A percentile compares a stretch with the other conserved stretches of the same genome.
Evolutionary conservation across 2,797 vertebrate genomes (phyloP).

Genomic region (Myotis myotis): DNA sequence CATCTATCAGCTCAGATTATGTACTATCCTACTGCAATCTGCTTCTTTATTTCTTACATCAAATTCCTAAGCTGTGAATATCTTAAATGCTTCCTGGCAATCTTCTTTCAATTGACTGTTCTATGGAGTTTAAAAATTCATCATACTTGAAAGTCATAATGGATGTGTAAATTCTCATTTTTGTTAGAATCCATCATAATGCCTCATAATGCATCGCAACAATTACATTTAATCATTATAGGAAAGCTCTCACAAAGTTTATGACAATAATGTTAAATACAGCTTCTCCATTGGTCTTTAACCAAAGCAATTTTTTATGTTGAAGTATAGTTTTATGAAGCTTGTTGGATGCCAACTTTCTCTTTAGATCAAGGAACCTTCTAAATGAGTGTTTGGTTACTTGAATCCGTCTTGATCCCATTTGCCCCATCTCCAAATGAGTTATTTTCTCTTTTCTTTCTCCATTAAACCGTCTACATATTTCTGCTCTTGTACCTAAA

Average conservation of each 20-base stretch:
- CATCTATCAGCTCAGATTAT: neutral
- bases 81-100: constrained; percentile 8
- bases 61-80: neutral
- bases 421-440: neutral
- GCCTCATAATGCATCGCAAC: constrained; percentile 62
- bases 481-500: neutral
- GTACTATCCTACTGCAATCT: neutral
- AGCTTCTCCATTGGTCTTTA: constrained; percentile 58
- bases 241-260: constrained; percentile 68
- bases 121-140: constrained; percentile 57
- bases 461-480: neutral
- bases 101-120: constrained; percentile 52
- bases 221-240: constrained; percentile 65
- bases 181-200: constrained; percentile 66
- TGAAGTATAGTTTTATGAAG: constrained; percentile 48
- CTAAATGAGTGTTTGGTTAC: neutral
- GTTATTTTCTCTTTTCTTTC: neutral
- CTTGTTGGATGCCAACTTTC: constrained; percentile 40
- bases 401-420: neutral
- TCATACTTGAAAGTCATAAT: constrained; percentile 69
- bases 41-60: neutral
- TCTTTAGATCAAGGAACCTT: constrained; percentile 41
- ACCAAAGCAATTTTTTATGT: constrained; percentile 53
- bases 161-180: constrained; percentile 63
- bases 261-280: constrained; percentile 65